Conservation (phyloP, 53 echinoderm and acorn worm genomes). For the Paracentrotus lividus region DNA sequence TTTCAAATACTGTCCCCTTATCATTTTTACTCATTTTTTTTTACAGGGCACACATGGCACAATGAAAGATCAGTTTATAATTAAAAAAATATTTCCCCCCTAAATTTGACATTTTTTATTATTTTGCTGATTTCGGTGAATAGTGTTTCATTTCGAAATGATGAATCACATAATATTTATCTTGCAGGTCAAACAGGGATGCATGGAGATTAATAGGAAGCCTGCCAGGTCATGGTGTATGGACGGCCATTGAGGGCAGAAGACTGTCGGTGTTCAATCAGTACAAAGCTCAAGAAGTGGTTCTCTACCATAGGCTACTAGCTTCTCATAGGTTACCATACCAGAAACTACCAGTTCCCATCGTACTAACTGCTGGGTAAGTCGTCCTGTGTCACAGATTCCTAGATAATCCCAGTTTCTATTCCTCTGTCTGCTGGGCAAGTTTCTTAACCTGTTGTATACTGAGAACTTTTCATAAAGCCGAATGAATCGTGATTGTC, state of each 20-base stretch:
- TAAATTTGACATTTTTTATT: too few species aligned
- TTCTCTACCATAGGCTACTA: slow-evolving; percentile 85
- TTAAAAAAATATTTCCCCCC: too few species aligned
- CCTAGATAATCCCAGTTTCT: slow-evolving; percentile 80
- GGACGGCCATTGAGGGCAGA: slow-evolving; percentile 76
- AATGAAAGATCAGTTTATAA: too few species aligned
- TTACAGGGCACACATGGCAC: too few species aligned
- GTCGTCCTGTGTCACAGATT: slow-evolving; percentile 79
- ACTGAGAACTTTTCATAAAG: too few species aligned
- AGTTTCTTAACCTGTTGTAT: neutral
- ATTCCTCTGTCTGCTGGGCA: slow-evolving; percentile 80
- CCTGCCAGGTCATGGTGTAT: slow-evolving; percentile 81
- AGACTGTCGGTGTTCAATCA: slow-evolving; percentile 86
- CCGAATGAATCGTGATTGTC: too few species aligned
- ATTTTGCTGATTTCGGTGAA: too few species aligned
- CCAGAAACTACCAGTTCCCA: slow-evolving; percentile 77
- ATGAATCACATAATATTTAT: neutral
- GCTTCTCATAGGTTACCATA: slow-evolving; percentile 80
- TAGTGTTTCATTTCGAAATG: too few species aligned
- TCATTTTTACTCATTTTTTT: too few species aligned
- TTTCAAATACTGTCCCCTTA: too few species aligned
- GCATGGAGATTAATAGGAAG: slow-evolving; percentile 75
- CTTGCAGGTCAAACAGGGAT: neutral
- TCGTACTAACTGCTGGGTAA: slow-evolving; percentile 82
- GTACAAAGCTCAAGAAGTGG: slow-evolving; percentile 81